Conservation (phyloP, 23 tunicate species). For the Ascidia mentula region DNA sequence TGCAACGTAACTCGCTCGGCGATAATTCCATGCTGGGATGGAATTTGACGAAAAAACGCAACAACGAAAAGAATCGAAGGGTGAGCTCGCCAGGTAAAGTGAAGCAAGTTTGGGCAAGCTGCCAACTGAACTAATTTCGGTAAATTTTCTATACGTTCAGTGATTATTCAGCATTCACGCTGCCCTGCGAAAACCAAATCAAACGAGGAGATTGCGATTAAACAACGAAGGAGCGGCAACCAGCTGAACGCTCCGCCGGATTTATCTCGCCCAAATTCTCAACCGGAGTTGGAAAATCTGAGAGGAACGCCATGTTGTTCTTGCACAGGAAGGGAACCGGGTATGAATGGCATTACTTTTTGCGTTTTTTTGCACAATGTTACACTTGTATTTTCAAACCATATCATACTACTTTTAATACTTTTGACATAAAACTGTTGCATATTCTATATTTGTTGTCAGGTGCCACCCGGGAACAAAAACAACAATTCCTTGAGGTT, state of each 20-base stretch:
- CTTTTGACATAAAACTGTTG: not conserved
- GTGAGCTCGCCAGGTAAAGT: not conserved
- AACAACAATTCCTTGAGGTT: not conserved
- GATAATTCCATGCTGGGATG: not conserved
- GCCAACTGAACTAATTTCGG: not conserved
- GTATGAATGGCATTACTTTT: no score
- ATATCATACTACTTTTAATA: not conserved
- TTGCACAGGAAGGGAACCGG: not conserved
- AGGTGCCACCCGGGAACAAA: not conserved
- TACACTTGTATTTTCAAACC: not conserved
- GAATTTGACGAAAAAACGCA: not conserved
- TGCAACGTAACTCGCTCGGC: not conserved
- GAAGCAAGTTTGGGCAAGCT: no score
- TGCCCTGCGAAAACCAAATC: not conserved
- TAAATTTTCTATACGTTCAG: not conserved
- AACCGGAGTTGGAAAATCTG: not conserved
- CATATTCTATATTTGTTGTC: not conserved
- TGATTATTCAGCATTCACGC: not conserved
- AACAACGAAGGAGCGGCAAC: not conserved
- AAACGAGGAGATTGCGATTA: not conserved
- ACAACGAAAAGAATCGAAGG: not conserved
- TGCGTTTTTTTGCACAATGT: no score
- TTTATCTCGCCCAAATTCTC: not conserved
- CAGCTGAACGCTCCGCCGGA: not conserved
- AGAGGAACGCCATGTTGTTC: not conserved